Percentiles rank a stretch among this genome's conserved stretches.
Evolutionary conservation across 2,888 invertebrate species (phyloP).

Genomic region (Pyrochroa serraticornis): DNA sequence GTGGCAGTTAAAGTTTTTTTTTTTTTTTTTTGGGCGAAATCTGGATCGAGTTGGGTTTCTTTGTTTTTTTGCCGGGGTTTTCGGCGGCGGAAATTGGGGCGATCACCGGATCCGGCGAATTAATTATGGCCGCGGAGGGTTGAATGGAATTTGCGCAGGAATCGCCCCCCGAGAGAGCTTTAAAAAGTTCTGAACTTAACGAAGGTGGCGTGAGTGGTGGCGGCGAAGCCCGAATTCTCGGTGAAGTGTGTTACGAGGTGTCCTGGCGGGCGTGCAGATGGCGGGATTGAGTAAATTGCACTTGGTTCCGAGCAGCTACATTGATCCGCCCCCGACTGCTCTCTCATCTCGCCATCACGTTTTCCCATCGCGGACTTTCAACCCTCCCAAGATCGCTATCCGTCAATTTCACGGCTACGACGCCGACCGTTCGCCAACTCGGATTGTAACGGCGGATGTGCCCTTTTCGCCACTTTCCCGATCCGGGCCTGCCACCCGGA

Average conservation of each 20-base stretch:
- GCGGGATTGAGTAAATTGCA: slow-evolving; percentile 36
- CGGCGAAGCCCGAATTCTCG: slow-evolving; percentile 25
- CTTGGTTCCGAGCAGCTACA: slow-evolving; percentile 36
- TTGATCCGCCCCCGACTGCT: slow-evolving; percentile 37
- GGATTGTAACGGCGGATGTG: too few species aligned
- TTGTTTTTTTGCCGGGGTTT: too few species aligned
- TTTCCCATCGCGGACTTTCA: slow-evolving; percentile 10
- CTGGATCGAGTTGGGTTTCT: too few species aligned
- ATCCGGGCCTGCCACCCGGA: too few species aligned
- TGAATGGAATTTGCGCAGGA: slow-evolving; percentile 24
- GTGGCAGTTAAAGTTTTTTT: too few species aligned
- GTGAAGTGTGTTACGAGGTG: slow-evolving; percentile 38
- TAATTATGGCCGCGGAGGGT: slow-evolving; percentile 9
- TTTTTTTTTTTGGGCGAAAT: too few species aligned
- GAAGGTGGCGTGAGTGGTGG: slow-evolving; percentile 21
- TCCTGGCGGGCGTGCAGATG: slow-evolving; percentile 37
- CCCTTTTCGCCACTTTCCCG: too few species aligned
- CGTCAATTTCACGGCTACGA: too few species aligned
- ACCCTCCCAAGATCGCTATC: too few species aligned
- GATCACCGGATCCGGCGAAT: not conserved
- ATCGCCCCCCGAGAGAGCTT: slow-evolving; percentile 21
- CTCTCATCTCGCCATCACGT: slow-evolving; percentile 21
- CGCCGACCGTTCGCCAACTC: too few species aligned
- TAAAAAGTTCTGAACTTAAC: slow-evolving; percentile 25
- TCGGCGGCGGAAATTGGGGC: too few species aligned